Evolutionary conservation across 2,888 invertebrate genomes (phyloP).

Genomic region (Nipponacmea schrenckii): DNA sequence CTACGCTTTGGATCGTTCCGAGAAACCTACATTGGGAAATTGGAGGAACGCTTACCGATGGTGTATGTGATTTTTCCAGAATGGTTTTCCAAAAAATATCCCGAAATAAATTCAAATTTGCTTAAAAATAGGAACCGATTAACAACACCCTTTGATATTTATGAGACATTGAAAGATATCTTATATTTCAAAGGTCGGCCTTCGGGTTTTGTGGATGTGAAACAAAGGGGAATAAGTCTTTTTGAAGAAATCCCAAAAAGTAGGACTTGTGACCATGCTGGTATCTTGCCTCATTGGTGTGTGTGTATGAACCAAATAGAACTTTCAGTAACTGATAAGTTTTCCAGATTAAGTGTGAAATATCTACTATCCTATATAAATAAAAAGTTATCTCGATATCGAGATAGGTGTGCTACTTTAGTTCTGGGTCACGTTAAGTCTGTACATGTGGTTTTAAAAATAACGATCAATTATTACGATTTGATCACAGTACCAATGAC

Average conservation of each 20-base stretch:
- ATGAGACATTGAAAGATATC: conserved; percentile 81
- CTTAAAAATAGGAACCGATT: conserved; percentile 75
- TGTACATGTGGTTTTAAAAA: conserved; percentile 68
- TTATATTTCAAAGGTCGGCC: conserved; percentile 37
- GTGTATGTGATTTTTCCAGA: conserved; percentile 79
- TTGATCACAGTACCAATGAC: conserved; percentile 63
- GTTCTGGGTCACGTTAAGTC: conserved; percentile 76
- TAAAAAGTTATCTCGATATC: conserved; percentile 69
- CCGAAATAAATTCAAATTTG: conserved; percentile 76
- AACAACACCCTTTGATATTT: conserved; percentile 86
- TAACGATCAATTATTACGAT: conserved; percentile 41
- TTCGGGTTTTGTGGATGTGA: conserved; percentile 19
- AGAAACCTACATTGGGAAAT: conserved; percentile 79
- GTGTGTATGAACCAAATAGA: conserved; percentile 41
- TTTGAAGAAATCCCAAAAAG: conserved; percentile 79
- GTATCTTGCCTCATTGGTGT: conserved; percentile 77
- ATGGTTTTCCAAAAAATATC: conserved; percentile 77
- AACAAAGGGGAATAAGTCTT: conserved; percentile 72
- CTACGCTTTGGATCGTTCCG: conserved; percentile 87
- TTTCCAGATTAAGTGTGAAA: conserved; percentile 73
- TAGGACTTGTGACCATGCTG: conserved; percentile 82
- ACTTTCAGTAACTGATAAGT: conserved; percentile 61
- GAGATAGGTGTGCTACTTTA: conserved; percentile 67
- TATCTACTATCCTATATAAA: conserved; percentile 78
- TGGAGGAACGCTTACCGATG: conserved; percentile 89